phyloP scores from a whole-genome alignment of 2,888 invertebrate genomes.

The Deladenus siricidicola region DNA sequence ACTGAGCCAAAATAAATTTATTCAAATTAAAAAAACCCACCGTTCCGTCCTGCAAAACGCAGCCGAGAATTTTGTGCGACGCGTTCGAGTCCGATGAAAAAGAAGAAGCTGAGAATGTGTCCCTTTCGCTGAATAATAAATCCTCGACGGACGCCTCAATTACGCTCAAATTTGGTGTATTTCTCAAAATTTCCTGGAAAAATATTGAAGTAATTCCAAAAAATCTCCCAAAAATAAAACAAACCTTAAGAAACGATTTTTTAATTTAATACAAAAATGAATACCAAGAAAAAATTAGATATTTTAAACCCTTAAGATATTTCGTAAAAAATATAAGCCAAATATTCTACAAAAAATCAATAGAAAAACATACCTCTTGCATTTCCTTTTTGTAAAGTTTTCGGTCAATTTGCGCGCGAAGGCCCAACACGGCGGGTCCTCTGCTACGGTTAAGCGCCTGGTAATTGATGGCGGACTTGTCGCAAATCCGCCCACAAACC shows the following conservation, averaged over 20 bases:
- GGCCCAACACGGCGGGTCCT: constrained; percentile 83
- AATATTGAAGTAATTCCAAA: neutral
- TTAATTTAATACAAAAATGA: neutral
- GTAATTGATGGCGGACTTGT: constrained; percentile 53
- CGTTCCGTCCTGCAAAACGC: constrained; percentile 56
- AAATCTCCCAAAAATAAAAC: no score
- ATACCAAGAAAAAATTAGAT: neutral
- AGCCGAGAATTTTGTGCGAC: constrained; percentile 13
- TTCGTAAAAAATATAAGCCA: neutral
- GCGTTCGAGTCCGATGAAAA: no score
- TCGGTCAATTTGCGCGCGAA: constrained; percentile 78
- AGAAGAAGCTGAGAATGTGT: neutral
- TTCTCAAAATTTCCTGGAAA: constrained; percentile 35
- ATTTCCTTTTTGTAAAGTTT: constrained; percentile 69
- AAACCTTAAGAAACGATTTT: no score
- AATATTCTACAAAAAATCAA: neutral
- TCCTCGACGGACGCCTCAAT: constrained; percentile 71
- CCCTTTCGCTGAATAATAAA: constrained; percentile 55
- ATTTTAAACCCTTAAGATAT: neutral
- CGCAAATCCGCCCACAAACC: constrained; percentile 72
- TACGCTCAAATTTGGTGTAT: constrained; percentile 61
- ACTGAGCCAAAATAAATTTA: no score
- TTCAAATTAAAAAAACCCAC: no score
- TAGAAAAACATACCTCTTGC: constrained; percentile 57
- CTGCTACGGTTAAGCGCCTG: constrained; percentile 69